Evolutionary conservation across 2,888 invertebrate species (phyloP), one percentile per base, ranked within the genome.

Genomic region (Volucella inanis): DNA sequence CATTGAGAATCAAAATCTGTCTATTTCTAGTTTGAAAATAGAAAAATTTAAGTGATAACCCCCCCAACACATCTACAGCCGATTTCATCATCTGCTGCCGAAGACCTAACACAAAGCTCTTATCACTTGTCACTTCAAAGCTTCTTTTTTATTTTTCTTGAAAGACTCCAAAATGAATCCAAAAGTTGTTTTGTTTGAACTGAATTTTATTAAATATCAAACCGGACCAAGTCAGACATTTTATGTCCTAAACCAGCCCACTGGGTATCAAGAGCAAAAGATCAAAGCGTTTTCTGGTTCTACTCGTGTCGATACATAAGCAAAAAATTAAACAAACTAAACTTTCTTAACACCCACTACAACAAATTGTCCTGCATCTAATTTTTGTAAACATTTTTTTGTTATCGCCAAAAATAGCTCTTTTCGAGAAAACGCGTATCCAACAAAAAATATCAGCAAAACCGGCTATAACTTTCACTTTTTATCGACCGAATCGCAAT

Each of bases 231-330:
- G 4, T 47, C 3, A 14, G 10, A 15, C 45, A 11, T 10, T 14
- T 43, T 38, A 47, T 62, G 11, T n/a, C 2, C 10, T 12, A 45
- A 45, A 45, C 3, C 10, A 45, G n/a, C 62, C 59, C 15, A 61
- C 49, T 12, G 45, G 6, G 22, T 47, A 57, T 64, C 77, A 78
- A 78, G 78, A 78, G 41, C 78, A 78, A 78, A 78, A 78, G 78
- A 70, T 78, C 78, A 78, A n/a, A 43, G 14, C 54, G 8, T 22
- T 18, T 4, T 4, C 22, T 31, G 41, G 14, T 54, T 55, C 41
- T 43, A 54, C n/a, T n/a, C n/a, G n/a, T n/a, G n/a, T n/a, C n/a
- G 3, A 45, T 55, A 57, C 59, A 38, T 61, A 38, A 41, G 14
- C 1, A 45, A 45, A 45, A 45, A 4, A 10, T n/a, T 45, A 45